phyloP scores from a whole-genome alignment of 2,797 vertebrate species.

The Betta splendens region DNA sequence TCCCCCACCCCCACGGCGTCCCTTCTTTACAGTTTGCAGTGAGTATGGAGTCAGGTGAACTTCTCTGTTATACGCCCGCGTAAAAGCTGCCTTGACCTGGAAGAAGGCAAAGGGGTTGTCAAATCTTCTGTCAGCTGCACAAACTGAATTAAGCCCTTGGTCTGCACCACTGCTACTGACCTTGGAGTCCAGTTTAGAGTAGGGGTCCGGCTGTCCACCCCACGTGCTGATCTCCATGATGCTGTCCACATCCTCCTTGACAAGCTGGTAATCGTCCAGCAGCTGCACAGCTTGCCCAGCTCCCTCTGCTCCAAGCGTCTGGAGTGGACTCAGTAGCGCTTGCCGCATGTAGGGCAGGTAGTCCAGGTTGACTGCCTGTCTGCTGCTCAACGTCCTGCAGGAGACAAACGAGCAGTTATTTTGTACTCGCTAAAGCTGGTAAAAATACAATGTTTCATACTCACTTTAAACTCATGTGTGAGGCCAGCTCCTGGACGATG shows the following conservation, averaged over 20 bases:
- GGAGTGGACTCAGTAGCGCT: constrained; percentile 85
- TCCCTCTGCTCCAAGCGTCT: constrained; percentile 83
- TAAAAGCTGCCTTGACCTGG: constrained; percentile 97
- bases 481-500: constrained; percentile 89
- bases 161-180: constrained; percentile 71
- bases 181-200: constrained; percentile 95
- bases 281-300: constrained; percentile 83
- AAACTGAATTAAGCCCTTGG: background rate
- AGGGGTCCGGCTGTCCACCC: constrained; percentile 89
- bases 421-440: background rate
- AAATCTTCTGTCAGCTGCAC: background rate
- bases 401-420: background rate
- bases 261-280: constrained; percentile 91
- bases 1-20: constrained; percentile 62
- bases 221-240: constrained; percentile 94
- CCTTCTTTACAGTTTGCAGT: constrained; percentile 83
- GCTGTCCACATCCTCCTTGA: constrained; percentile 95
- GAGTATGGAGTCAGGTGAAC: constrained; percentile 90
- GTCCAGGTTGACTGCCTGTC: constrained; percentile 90
- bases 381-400: constrained; percentile 85
- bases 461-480: constrained; percentile 95
- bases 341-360: constrained; percentile 88
- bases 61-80: constrained; percentile 93
- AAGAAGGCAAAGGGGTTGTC: background rate
- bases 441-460: background rate